A percentile compares a stretch with the other conserved stretches of the same genome.
Evolutionary conservation across 2,113 vertebrate genomes (phyloP).

Genomic region (Apodemus speciosus): DNA sequence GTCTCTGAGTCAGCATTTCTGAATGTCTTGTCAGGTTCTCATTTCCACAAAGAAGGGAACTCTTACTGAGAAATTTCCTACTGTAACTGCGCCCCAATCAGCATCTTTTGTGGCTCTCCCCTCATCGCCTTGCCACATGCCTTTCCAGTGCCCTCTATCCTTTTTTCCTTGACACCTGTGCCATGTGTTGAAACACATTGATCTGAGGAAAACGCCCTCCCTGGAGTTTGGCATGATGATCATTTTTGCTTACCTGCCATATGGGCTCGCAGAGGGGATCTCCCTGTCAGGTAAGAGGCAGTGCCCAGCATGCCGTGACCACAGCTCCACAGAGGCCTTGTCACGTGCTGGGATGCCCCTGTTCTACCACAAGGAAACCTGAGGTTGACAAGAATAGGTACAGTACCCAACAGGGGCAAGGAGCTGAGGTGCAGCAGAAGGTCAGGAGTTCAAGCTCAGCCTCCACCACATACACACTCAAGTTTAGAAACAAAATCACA

Average conservation of each 20-base stretch:
- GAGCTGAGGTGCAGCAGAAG: not conserved
- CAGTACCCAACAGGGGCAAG: not conserved
- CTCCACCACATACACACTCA: not conserved
- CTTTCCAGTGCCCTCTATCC: not conserved
- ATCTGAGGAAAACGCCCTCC: conserved; percentile 97
- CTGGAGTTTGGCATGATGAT: conserved; percentile 99
- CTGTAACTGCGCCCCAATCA: not conserved
- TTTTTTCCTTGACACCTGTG: conserved; percentile 69
- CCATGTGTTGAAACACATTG: conserved; percentile 95
- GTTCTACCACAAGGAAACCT: not conserved
- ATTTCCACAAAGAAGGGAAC: not conserved
- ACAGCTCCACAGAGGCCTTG: rapidly evolving
- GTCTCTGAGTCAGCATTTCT: not conserved
- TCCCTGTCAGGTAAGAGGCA: conserved; percentile 93
- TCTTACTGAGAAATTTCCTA: not conserved
- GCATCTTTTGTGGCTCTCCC: not conserved
- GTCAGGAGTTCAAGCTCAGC: not conserved
- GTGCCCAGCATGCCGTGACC: rapidly evolving
- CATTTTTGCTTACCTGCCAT: conserved; percentile 98
- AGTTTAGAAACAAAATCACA: not conserved
- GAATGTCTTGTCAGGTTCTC: not conserved
- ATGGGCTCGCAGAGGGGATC: conserved; percentile 96
- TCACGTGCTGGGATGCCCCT: not conserved
- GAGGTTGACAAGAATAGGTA: not conserved
- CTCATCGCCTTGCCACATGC: not conserved